These are phyloP conservation scores for Opisthograptis luteolata DNA, from an alignment of 2,888 invertebrate genomes.

Conservation along the genomic window DNA sequence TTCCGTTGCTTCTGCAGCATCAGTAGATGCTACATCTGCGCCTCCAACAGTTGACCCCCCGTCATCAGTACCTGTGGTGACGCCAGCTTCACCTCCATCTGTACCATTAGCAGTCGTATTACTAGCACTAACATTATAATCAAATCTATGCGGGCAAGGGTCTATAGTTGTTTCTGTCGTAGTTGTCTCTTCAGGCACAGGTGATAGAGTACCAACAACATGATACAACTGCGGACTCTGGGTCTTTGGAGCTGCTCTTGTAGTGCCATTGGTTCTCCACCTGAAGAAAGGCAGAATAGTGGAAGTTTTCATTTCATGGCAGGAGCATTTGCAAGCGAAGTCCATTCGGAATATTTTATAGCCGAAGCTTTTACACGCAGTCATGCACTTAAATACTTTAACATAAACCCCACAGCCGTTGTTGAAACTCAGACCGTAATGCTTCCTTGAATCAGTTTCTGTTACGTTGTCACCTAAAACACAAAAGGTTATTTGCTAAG, in stretches of 20 bases:
- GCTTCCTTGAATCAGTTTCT: slow-evolving; percentile 49
- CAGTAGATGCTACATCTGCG: neutral
- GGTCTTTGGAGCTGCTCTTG: slow-evolving; percentile 49
- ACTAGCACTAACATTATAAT: neutral
- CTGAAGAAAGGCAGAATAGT: slow-evolving; percentile 62
- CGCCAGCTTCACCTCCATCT: neutral
- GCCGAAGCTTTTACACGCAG: slow-evolving; percentile 65
- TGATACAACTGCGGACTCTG: slow-evolving; percentile 58
- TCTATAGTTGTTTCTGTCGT: slow-evolving; percentile 2
- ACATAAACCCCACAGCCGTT: slow-evolving; percentile 52
- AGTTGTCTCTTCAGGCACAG: slow-evolving; percentile 21
- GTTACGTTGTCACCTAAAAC: slow-evolving; percentile 9
- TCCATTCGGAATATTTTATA: slow-evolving; percentile 62
- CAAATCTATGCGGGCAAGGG: too few species aligned
- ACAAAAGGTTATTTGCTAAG: neutral
- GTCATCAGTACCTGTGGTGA: neutral
- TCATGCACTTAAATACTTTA: slow-evolving; percentile 66
- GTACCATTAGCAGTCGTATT: neutral
- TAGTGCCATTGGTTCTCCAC: slow-evolving; percentile 66
- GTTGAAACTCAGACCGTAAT: slow-evolving; percentile 63
- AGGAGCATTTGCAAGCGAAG: slow-evolving; percentile 60
- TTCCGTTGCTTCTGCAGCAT: neutral
- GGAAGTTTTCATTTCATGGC: slow-evolving; percentile 61
- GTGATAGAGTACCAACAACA: slow-evolving; percentile 60
- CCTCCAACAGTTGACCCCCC: neutral